Conservation (phyloP, 2,113 vertebrate species). For the human (Homo sapiens) region GRCh38 chr5:154143501-154144000, state of each 20-base stretch:
- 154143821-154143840: background rate
- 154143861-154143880: background rate
- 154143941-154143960: background rate
- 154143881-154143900: background rate
- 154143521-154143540: background rate
- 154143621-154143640: background rate
- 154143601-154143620: too few relatives aligned
- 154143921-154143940: background rate
- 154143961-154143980: background rate
- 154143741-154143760: background rate
- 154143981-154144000: background rate
- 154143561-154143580: background rate
- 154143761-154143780: background rate
- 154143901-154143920: background rate
- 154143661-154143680: background rate
- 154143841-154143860: background rate
- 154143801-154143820: background rate
- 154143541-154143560: background rate
- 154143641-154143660: background rate
- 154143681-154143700: background rate
- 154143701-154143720: background rate
- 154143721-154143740: background rate
- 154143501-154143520: background rate
- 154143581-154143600: background rate
- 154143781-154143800: background rate